A percentile compares a stretch with the other conserved stretches of the same genome.
Evolutionary conservation across 2,797 vertebrate species (phyloP).

Genomic region (Pseudochaenichthys georgianus): DNA sequence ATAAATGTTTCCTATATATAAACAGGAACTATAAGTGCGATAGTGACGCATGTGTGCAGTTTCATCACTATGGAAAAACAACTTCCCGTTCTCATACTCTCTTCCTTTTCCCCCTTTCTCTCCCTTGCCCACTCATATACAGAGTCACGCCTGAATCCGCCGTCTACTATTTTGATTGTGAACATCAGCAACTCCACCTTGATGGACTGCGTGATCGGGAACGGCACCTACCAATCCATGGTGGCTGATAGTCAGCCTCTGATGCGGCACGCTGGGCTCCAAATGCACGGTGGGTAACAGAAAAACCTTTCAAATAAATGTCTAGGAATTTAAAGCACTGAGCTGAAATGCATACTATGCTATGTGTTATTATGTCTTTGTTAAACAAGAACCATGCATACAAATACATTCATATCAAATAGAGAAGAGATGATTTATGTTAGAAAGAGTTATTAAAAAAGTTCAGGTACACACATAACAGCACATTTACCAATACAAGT

Average conservation of each 20-base stretch:
- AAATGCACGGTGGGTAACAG: conserved; percentile 48
- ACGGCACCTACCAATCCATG: conserved; percentile 37
- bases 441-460: no score
- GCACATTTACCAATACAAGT: no score
- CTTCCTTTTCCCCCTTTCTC: conserved; percentile 43
- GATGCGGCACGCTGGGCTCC: conserved; percentile 20
- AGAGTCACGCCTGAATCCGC: conserved; percentile 8
- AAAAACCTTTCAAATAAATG: neutral
- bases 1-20: neutral
- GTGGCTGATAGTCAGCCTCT: conserved; percentile 61
- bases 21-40: neutral
- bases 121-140: conserved; percentile 1
- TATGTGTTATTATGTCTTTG: neutral
- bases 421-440: no score
- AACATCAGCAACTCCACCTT: conserved; percentile 85
- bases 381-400: no score
- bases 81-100: conserved; percentile 58
- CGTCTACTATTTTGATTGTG: conserved; percentile 73
- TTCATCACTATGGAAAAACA: conserved; percentile 48
- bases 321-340: neutral
- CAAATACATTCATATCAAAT: no score
- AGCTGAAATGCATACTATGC: neutral
- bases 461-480: no score
- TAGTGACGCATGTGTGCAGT: neutral
- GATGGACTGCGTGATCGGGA: conserved; percentile 78